Conservation (phyloP, 2,113 vertebrate genomes). For the Melanocharis versteri region DNA sequence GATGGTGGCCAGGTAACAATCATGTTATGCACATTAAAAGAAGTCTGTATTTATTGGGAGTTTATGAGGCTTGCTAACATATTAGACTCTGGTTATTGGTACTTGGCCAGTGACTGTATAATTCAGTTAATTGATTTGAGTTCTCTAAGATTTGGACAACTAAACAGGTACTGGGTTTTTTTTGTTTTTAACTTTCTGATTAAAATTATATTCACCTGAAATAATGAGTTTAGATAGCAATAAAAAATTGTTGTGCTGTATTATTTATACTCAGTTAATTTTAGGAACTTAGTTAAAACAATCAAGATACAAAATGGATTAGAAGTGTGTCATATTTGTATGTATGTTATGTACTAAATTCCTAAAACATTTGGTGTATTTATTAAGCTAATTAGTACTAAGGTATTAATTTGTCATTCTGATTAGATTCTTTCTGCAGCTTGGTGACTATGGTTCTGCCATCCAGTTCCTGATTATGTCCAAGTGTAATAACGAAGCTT, state of each 20-base stretch:
- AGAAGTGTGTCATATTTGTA: background rate
- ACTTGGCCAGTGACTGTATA: background rate
- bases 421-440: constrained; percentile 87
- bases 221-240: background rate
- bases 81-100: background rate
- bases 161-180: background rate
- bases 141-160: background rate
- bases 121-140: background rate
- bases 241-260: background rate
- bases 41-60: background rate
- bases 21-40: background rate
- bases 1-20: constrained; percentile 92
- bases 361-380: background rate
- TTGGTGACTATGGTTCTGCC: constrained; percentile 93
- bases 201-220: background rate
- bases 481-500: constrained; percentile 94
- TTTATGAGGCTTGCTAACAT: background rate
- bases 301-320: background rate
- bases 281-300: background rate
- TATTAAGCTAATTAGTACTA: background rate
- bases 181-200: background rate
- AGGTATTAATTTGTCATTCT: background rate
- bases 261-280: background rate
- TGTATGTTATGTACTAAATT: background rate
- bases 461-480: constrained; percentile 97